Base-by-base conservation (phyloP, 1,140 invertebrate genomes). In the Musca vetustissima region DNA sequence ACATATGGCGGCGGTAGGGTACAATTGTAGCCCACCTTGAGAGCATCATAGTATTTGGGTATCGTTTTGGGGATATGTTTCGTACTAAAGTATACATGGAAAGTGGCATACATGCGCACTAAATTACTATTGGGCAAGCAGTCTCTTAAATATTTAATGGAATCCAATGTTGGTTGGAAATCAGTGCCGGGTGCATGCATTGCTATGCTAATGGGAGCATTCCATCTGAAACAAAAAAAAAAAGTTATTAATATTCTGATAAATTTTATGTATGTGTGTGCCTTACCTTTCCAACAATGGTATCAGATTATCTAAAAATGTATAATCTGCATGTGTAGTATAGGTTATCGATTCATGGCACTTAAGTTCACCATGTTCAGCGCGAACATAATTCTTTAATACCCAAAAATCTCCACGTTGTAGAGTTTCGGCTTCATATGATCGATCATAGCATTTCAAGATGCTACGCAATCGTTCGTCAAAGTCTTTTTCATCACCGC, bases 331-430 rank as follows among this genome's bases (percentile, higher is more conserved):
- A 80, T 97, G 95, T 9, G 95, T 97, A 0, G 94, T 96, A 76
- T 96, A 95, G 0, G 95, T 97, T 47, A 97, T 87, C 69, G 88
- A 91, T 81, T 95, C 93, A 82, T 93, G 91, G 79, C 93, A 95
- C 81, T 83, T 82, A 32, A 87, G 73, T 19, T 83, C 75, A 15
- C 86, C 86, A 67, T 88, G 86, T 71, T 88, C 85, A 61, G 88
- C 85, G 75, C 84, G 83, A 64, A 96, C 87, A 78, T 94, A 96
- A 84, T 96, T 95, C 81, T 94, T 92, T 11, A 97, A 84, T 66
- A 96, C 92, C 93, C 93, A 95, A 77, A 91, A 96, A 74, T 94
- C 92, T 14, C 93, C 93, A 9, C 93, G 87, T 76, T 95, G 93
- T 59, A 89, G 85, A 13, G 88, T 91, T 70, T 87, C 86, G 13